Evolutionary conservation across 2,113 vertebrate species (phyloP).

Genomic region (Forbesichthys papilliferus): DNA sequence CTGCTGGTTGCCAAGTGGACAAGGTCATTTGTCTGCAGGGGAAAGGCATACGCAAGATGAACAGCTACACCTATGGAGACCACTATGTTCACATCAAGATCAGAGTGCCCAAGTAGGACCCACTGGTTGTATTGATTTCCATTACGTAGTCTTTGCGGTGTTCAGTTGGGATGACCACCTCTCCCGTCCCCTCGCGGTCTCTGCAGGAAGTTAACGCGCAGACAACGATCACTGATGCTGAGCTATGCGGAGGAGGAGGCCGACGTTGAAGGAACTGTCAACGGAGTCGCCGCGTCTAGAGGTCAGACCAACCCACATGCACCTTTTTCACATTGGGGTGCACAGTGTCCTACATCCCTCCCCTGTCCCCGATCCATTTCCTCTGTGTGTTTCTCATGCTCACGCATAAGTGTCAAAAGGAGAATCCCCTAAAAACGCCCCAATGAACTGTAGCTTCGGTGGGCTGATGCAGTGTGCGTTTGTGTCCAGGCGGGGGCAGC

Average conservation of each 20-base stretch:
- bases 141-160: neutral
- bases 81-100: slow-evolving; percentile 95
- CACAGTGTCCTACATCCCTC: neutral
- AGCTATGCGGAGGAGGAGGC: slow-evolving; percentile 90
- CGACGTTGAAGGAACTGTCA: slow-evolving; percentile 87
- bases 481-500: slow-evolving; percentile 61
- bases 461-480: slow-evolving; percentile 24
- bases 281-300: slow-evolving; percentile 62
- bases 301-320: slow-evolving; percentile 33
- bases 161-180: neutral
- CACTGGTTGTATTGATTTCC: neutral
- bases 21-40: slow-evolving; percentile 88
- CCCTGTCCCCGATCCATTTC: too few relatives aligned
- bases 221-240: slow-evolving; percentile 85
- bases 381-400: too few relatives aligned
- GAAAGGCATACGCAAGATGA: slow-evolving; percentile 90
- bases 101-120: slow-evolving; percentile 87
- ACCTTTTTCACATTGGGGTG: neutral
- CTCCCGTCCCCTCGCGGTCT: neutral
- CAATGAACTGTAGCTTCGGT: neutral
- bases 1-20: slow-evolving; percentile 83
- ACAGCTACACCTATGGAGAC: slow-evolving; percentile 90
- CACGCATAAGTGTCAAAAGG: neutral
- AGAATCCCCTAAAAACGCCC: neutral
- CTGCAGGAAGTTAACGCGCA: slow-evolving; percentile 83